Evolutionary conservation across 30 jellyfish, hydroid and myxozoan species (phyloP).

Genomic region (Phacellophora camtschatica): DNA sequence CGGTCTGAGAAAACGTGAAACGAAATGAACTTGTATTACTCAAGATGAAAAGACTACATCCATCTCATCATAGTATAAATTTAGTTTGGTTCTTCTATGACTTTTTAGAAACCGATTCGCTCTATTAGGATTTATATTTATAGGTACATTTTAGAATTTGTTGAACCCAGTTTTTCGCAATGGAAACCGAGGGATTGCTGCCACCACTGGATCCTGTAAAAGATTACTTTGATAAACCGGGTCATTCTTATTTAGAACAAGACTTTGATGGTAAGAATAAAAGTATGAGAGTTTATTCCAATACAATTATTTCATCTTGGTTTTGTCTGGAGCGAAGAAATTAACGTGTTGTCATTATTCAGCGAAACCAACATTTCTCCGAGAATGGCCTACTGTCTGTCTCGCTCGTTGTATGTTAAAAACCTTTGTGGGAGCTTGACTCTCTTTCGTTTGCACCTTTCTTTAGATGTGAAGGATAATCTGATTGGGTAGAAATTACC

Average conservation of each 20-base stretch:
- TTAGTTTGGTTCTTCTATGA: conserved; percentile 94
- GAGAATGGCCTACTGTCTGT: too few species aligned
- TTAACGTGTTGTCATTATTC: too few species aligned
- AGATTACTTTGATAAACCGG: conserved; percentile 45
- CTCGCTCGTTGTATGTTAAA: too few species aligned
- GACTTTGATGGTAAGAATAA: conserved; percentile 72
- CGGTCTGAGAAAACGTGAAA: neutral
- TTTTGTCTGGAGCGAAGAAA: too few species aligned
- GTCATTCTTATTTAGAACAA: conserved; percentile 49
- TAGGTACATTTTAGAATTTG: neutral
- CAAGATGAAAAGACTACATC: conserved; percentile 84
- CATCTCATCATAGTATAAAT: conserved; percentile 86
- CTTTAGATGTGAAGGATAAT: too few species aligned
- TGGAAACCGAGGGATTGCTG: conserved; percentile 18
- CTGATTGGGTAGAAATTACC: too few species aligned
- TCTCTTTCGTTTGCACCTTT: too few species aligned
- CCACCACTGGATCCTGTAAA: conserved; percentile 67
- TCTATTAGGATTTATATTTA: neutral
- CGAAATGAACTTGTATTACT: neutral
- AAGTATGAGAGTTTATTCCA: too few species aligned
- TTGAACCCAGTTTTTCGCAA: neutral
- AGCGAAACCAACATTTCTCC: too few species aligned
- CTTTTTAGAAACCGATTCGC: conserved; percentile 52
- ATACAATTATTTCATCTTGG: too few species aligned
- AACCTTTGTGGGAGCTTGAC: too few species aligned